Base-by-base conservation (phyloP, 2,797 vertebrate genomes). In the Coregonus ussuriensis region DNA sequence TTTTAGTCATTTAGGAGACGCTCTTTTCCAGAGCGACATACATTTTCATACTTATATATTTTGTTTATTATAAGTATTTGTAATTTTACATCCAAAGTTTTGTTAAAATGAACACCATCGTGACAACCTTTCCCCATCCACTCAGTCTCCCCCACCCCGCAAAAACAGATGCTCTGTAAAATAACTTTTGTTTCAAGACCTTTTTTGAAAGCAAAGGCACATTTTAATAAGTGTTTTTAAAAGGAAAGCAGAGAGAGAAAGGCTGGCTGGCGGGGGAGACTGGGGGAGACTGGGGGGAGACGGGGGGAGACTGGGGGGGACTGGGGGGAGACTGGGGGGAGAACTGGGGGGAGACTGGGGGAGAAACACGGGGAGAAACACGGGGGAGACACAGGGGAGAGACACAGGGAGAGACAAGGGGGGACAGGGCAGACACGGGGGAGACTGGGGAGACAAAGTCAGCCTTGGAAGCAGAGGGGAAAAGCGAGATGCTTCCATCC, bases 21-120 rank as follows among this genome's bases (percentile, higher is more conserved):
- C 25, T 25, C 25, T 25, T 25, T 25, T 25, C 25, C 25, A 25
- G 25, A 25, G 25, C 25, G 25, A 25, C 25, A 25, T 25, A 25
- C 25, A 25, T 25, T 25, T 25, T 25, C 25, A 25, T 25, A 25
- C 25, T 25, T 94, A 93, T 92, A 93, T 91, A 92, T 91, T 92
- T 92, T 92, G 92, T 93, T 94, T 93, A 93, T 94, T 94, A 93
- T 94, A 93, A 93, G 91, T 88, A 92, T 93, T 93, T 93, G 89
- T 92, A 91, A 94, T 91, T 92, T 92, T 93, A 94, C 93, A 94
- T 90, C 92, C 92, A 89, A 93, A 67, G 74, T 80, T 77, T 80
- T 73, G 88, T 93, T 93, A 93, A 93, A 93, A 93, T 89, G 74
- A 76, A 93, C 92, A 91, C 90, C 86, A 88, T 84, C 86, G 90